Evolutionary conservation across 2,797 vertebrate species (phyloP).

Genomic region (Cygnus olor): DNA sequence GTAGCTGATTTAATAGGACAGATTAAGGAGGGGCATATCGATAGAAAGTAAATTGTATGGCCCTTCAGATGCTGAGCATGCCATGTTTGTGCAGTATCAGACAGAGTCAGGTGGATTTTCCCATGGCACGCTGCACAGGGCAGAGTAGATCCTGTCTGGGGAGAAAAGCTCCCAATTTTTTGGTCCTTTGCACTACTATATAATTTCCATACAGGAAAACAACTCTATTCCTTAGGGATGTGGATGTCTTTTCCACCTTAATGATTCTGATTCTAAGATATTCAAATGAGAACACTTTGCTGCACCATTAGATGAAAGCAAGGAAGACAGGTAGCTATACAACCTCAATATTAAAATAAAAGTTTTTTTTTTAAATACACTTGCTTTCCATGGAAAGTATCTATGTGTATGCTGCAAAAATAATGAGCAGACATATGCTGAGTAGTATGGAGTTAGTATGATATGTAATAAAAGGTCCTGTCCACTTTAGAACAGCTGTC

Average conservation of each 20-base stretch:
- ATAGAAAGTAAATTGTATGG: background rate
- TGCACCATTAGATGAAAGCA: background rate
- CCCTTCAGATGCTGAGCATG: background rate
- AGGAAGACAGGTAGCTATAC: background rate
- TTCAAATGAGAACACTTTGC: background rate
- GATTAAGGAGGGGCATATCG: background rate
- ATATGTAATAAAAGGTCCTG: background rate
- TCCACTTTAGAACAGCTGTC: background rate
- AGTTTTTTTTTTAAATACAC: background rate
- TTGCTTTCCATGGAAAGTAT: background rate
- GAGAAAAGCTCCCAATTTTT: background rate
- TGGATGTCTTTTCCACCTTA: no score
- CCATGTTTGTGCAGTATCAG: accelerated
- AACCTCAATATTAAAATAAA: background rate
- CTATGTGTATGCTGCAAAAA: background rate
- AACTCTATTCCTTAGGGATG: background rate
- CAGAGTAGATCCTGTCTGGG: background rate
- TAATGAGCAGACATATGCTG: background rate
- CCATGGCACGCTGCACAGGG: accelerated
- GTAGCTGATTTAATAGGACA: background rate
- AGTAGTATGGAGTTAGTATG: background rate
- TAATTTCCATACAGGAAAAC: background rate
- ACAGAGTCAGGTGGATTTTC: accelerated
- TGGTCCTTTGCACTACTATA: background rate
- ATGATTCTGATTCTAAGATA: no score